phyloP scores from a whole-genome alignment of 2,888 invertebrate species.

The Protodeltote pygarga region DNA sequence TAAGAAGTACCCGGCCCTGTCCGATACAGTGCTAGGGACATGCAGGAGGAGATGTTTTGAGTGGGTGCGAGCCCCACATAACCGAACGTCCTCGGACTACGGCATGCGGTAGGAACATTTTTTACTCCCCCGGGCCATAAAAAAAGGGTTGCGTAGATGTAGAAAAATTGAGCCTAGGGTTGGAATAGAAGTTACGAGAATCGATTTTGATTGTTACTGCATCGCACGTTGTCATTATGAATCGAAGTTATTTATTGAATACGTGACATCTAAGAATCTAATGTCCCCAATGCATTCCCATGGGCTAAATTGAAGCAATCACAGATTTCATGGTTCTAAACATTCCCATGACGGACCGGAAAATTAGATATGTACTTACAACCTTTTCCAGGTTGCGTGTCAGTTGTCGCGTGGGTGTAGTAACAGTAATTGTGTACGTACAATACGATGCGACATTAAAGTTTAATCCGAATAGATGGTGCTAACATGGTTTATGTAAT shows the following conservation, averaged over 20 bases:
- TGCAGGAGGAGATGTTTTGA: too few relatives aligned
- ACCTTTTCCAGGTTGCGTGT: constrained; percentile 29
- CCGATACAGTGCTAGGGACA: too few relatives aligned
- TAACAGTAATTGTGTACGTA: background rate
- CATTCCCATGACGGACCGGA: constrained; percentile 20
- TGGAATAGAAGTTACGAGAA: too few relatives aligned
- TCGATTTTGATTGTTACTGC: background rate
- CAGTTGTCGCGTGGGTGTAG: constrained; percentile 12
- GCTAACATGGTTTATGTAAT: constrained; percentile 27
- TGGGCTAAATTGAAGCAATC: constrained; percentile 7
- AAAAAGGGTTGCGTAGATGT: too few relatives aligned
- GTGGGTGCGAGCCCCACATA: too few relatives aligned
- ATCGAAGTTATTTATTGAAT: background rate
- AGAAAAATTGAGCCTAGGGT: too few relatives aligned
- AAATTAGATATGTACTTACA: constrained; percentile 8
- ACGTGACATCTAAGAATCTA: background rate
- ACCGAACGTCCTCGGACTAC: too few relatives aligned
- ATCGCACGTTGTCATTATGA: background rate
- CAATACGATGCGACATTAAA: constrained; percentile 24
- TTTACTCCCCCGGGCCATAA: too few relatives aligned
- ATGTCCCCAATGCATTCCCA: background rate
- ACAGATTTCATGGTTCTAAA: constrained; percentile 10
- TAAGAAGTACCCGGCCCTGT: too few relatives aligned
- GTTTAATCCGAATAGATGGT: constrained; percentile 25
- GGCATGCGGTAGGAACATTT: too few relatives aligned